Conservation (phyloP, 2,888 invertebrate species). For the Cremastinae sp. region DNA sequence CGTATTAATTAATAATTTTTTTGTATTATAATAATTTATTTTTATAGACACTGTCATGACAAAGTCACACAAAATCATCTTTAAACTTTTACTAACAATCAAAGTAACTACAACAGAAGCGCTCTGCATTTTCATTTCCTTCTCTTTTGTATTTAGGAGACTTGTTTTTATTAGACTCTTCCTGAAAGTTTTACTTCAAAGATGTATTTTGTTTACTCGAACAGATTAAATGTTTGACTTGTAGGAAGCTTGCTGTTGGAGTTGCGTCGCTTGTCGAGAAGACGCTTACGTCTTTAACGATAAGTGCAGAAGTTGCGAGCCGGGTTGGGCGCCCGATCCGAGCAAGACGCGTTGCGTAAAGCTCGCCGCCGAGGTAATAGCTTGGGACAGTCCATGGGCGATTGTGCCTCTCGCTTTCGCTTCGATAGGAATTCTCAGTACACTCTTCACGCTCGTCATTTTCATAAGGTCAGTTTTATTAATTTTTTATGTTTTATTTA, state of each 20-base stretch:
- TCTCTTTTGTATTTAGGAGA: too few species aligned
- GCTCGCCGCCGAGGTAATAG: conserved; percentile 83
- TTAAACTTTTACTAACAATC: too few species aligned
- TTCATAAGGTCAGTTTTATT: conserved; percentile 83
- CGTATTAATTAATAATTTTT: too few species aligned
- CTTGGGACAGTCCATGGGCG: conserved; percentile 85
- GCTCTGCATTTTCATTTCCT: too few species aligned
- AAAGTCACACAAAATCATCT: too few species aligned
- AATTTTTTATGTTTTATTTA: too few species aligned
- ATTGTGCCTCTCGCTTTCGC: conserved; percentile 85
- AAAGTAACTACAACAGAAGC: too few species aligned
- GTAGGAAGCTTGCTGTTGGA: conserved; percentile 86
- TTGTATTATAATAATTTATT: too few species aligned
- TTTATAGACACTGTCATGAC: too few species aligned
- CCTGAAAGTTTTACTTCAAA: not conserved
- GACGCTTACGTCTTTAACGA: conserved; percentile 84
- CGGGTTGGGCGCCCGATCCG: conserved; percentile 82
- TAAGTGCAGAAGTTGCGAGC: conserved; percentile 82
- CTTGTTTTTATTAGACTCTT: too few species aligned
- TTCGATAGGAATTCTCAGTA: conserved; percentile 83
- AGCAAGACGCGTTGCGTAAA: conserved; percentile 82
- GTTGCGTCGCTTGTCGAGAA: conserved; percentile 85
- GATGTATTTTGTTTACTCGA: not conserved
- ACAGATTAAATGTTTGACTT: not conserved
- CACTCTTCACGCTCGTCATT: conserved; percentile 84